Conservation (phyloP, 2,888 invertebrate species). For the Cetonia aurata region DNA sequence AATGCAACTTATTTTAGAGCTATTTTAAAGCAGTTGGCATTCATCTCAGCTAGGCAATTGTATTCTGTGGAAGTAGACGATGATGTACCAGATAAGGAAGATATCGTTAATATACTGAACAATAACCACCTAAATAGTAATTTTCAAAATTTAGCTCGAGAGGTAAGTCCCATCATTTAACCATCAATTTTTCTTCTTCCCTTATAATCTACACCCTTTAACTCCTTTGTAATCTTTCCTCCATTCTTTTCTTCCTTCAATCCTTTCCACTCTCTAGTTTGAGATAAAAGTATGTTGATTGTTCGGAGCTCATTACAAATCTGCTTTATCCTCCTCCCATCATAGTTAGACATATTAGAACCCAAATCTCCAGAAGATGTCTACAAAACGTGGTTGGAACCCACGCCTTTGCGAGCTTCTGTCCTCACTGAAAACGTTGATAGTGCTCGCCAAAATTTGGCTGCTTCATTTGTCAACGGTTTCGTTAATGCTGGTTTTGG, state of each 20-base stretch:
- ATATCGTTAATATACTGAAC: conserved; percentile 90
- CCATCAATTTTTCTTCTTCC: neutral
- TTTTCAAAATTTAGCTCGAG: conserved; percentile 92
- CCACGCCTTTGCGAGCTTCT: conserved; percentile 75
- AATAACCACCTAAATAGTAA: conserved; percentile 94
- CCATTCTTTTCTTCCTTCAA: no score
- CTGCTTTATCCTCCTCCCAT: conserved; percentile 10
- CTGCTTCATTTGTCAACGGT: conserved; percentile 98
- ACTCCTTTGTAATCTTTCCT: no score
- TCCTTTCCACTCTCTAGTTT: no score
- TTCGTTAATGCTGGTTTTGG: conserved; percentile 99
- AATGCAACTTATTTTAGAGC: conserved; percentile 69
- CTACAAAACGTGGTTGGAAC: conserved; percentile 97
- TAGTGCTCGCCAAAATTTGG: conserved; percentile 96
- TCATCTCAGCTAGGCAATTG: conserved; percentile 96
- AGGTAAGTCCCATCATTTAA: conserved; percentile 68
- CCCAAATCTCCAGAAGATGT: conserved; percentile 99
- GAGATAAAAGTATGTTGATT: no score
- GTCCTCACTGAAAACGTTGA: conserved; percentile 80
- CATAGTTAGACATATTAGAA: conserved; percentile 95
- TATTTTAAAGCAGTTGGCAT: conserved; percentile 93
- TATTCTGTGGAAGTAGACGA: conserved; percentile 88
- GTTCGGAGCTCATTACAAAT: no score
- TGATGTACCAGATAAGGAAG: conserved; percentile 77
- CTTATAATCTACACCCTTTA: no score